Evolutionary conservation across 2,797 vertebrate genomes (phyloP), one percentile per base, ranked within the genome.

Genomic region (Synanceia verrucosa): DNA sequence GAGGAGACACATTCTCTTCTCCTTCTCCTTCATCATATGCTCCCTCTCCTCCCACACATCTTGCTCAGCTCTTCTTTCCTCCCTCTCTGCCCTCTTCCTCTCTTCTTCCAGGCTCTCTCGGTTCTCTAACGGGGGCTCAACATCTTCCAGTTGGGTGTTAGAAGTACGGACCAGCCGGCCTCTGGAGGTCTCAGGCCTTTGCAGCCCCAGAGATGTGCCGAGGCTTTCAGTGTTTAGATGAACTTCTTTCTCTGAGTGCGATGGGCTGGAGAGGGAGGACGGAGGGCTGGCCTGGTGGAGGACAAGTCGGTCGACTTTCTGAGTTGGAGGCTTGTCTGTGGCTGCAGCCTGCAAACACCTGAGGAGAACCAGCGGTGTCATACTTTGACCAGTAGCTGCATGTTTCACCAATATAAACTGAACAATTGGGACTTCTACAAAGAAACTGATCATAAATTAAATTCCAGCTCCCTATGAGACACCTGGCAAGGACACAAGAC

Each of bases 141-240:
- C 16, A 3, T 77, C 72, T 19, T 46, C 55, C 0, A 36, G 59
- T 1, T 52, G 73, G 24, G 66, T 16, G 18, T 77, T 76, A 4
- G 47, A 18, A 1, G 46, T 34, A 36, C 58, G 74, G 46, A 47
- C 56, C 12, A 66, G 72, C 31, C 89, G 76, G 9, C 91, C 91
- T 51, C 90, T 79, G n/a, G 92, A 86, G 1, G 90, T 92, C 62
- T 90, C 84, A 1, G 92, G 91, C 53, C 93, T 91, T 56, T 87
- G 82, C 4, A 84, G 57, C 8, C 33, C 68, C 57, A 47, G 36
- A 36, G 84, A 37, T 10, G 51, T 1, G 5, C 70, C 52, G 1
- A 73, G 47, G 33, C 19, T 57, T 24, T 73, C 50, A 0, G 21
- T 58, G 36, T 75, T 84, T 1, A 65, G 70, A 4, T 14, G 64